phyloP scores from a whole-genome alignment of 2,888 invertebrate genomes.

The Drosophila basisetae region DNA sequence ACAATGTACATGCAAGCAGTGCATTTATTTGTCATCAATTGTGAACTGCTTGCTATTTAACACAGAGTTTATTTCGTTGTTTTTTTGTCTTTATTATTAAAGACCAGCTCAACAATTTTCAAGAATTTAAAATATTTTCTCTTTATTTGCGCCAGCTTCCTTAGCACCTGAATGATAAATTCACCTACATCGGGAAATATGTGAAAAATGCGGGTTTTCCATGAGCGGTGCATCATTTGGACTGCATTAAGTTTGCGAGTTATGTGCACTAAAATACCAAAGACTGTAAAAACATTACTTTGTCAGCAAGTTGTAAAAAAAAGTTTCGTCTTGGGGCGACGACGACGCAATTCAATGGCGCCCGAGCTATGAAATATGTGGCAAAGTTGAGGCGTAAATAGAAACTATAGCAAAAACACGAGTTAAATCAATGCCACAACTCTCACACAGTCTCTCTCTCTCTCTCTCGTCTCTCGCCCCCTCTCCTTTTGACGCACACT shows the following conservation, averaged over 20 bases:
- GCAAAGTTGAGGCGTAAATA: slow-evolving; percentile 60
- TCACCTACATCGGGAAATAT: slow-evolving; percentile 14
- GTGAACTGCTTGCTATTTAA: neutral
- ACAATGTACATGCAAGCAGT: neutral
- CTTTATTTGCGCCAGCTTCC: neutral
- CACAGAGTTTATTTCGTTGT: neutral
- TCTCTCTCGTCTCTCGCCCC: neutral
- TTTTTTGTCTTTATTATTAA: neutral
- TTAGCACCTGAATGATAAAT: slow-evolving; percentile 8
- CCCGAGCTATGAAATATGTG: slow-evolving; percentile 65
- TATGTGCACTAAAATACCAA: slow-evolving; percentile 34
- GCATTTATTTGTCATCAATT: neutral
- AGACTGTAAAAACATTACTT: slow-evolving; percentile 46
- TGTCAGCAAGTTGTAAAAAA: slow-evolving; percentile 61
- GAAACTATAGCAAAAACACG: slow-evolving; percentile 41
- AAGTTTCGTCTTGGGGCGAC: slow-evolving; percentile 47
- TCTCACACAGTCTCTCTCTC: neutral
- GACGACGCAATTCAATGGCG: slow-evolving; percentile 25
- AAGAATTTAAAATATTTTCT: slow-evolving; percentile 6
- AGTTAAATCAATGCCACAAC: slow-evolving; percentile 30
- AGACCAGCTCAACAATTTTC: neutral
- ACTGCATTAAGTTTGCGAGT: slow-evolving; percentile 53
- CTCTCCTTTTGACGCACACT: neutral
- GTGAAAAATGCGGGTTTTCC: slow-evolving; percentile 26
- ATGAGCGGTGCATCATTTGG: slow-evolving; percentile 17